Conservation (phyloP, 2,113 vertebrate genomes). For the Leptobrachium ailaonicum region DNA sequence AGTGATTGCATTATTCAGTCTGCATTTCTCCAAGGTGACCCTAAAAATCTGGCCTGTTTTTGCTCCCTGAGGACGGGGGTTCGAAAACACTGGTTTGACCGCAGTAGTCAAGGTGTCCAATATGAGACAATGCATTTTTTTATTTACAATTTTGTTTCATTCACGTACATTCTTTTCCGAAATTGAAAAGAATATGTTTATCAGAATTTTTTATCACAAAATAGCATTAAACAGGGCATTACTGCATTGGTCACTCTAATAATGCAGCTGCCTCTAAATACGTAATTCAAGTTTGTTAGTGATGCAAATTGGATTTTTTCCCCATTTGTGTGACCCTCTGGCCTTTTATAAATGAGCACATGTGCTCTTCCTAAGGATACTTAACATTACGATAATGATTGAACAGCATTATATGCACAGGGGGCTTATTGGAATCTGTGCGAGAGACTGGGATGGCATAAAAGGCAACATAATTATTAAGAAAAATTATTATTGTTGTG, state of each 20-base stretch:
- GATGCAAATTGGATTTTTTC: constrained; percentile 45
- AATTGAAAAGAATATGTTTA: too few species aligned
- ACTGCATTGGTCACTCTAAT: neutral
- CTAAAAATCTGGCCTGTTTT: too few species aligned
- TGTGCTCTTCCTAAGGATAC: constrained; percentile 38
- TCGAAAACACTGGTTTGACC: too few species aligned
- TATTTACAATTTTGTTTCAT: too few species aligned
- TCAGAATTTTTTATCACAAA: too few species aligned
- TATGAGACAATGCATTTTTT: too few species aligned
- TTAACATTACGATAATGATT: constrained; percentile 39
- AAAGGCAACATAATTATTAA: neutral
- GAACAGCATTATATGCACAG: constrained; percentile 27
- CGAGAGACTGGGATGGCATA: too few species aligned
- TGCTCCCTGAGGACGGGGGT: too few species aligned
- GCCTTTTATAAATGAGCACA: constrained; percentile 44
- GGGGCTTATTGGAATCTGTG: neutral
- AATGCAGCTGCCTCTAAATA: constrained; percentile 25
- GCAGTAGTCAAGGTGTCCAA: too few species aligned
- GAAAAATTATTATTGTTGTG: neutral
- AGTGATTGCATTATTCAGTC: too few species aligned
- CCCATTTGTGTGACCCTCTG: constrained; percentile 37
- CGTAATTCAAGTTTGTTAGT: constrained; percentile 35
- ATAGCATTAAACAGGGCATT: neutral
- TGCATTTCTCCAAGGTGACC: too few species aligned
- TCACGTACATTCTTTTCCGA: too few species aligned